These are phyloP conservation scores for Mastomys coucha DNA, from an alignment of 2,113 vertebrate genomes.

Conservation along the genomic window DNA sequence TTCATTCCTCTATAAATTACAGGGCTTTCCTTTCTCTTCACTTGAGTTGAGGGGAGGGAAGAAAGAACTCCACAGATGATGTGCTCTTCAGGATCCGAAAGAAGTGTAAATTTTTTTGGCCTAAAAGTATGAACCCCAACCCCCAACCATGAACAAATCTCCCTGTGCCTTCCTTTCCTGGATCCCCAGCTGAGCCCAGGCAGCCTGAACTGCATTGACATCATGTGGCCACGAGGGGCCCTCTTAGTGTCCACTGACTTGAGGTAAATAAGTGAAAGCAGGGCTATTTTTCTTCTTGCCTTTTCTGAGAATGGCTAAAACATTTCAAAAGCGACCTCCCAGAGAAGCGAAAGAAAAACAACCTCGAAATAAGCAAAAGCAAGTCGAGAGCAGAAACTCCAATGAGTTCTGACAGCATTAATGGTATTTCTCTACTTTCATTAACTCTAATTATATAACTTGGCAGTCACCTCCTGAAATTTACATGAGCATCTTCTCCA, in stretches of 20 bases:
- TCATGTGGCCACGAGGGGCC: slow-evolving; percentile 20
- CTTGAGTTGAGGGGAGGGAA: neutral
- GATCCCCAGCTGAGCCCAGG: neutral
- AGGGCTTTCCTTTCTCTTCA: slow-evolving; percentile 46
- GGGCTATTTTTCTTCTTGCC: neutral
- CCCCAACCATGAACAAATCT: neutral
- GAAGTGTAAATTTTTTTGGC: neutral
- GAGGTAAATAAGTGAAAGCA: neutral
- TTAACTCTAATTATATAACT: slow-evolving; percentile 63
- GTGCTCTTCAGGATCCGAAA: neutral
- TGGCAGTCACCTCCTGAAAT: slow-evolving; percentile 54
- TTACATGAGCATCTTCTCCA: slow-evolving; percentile 61
- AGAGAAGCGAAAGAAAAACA: slow-evolving; percentile 58
- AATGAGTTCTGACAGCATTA: slow-evolving; percentile 56
- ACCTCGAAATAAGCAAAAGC: slow-evolving; percentile 28
- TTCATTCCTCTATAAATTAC: slow-evolving; percentile 55
- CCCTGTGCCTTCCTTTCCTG: neutral
- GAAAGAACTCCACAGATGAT: neutral
- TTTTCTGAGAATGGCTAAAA: slow-evolving; percentile 40
- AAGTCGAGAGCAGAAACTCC: slow-evolving; percentile 36
- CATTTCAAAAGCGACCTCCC: slow-evolving; percentile 27
- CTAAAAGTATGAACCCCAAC: neutral
- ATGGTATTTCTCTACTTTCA: slow-evolving; percentile 52
- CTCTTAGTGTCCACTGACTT: neutral
- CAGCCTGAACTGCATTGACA: slow-evolving; percentile 27